Evolutionary conservation across 2,797 vertebrate genomes (phyloP).

Genomic region (Zalophus californianus): DNA sequence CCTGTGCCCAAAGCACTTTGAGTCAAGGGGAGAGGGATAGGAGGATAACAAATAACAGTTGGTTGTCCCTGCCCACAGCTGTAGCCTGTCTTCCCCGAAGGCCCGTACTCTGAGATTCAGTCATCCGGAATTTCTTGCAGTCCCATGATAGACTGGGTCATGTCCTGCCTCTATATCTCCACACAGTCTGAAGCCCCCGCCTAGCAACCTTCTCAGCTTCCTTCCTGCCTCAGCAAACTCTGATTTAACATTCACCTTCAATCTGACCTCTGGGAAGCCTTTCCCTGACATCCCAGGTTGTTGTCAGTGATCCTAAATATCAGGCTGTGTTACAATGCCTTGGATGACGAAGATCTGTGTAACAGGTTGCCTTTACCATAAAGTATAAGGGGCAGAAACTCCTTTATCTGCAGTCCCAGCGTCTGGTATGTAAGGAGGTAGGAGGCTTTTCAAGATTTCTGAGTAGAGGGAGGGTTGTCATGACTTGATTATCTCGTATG

Average conservation of each 20-base stretch:
- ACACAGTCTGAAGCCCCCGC: background rate
- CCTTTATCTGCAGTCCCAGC: background rate
- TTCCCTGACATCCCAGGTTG: background rate
- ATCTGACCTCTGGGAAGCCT: background rate
- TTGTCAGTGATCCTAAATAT: background rate
- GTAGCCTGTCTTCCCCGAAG: rapidly evolving
- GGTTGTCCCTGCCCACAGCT: background rate
- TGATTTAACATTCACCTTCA: background rate
- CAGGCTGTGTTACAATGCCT: background rate
- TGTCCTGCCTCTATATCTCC: background rate
- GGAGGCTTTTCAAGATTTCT: background rate
- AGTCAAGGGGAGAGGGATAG: background rate
- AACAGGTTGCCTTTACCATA: background rate
- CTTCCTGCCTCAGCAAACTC: background rate
- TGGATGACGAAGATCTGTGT: background rate
- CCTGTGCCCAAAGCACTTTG: background rate
- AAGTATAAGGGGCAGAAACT: background rate
- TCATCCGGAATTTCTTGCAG: background rate
- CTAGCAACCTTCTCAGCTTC: background rate
- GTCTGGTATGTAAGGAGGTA: background rate
- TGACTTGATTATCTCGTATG: background rate
- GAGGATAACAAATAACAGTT: background rate
- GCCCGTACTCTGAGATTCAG: background rate
- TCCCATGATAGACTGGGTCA: rapidly evolving
- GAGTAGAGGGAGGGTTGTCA: background rate